Percentiles rank a stretch among this genome's conserved stretches.
Conservation (phyloP, 2,888 invertebrate species). For the Autographa gamma region DNA sequence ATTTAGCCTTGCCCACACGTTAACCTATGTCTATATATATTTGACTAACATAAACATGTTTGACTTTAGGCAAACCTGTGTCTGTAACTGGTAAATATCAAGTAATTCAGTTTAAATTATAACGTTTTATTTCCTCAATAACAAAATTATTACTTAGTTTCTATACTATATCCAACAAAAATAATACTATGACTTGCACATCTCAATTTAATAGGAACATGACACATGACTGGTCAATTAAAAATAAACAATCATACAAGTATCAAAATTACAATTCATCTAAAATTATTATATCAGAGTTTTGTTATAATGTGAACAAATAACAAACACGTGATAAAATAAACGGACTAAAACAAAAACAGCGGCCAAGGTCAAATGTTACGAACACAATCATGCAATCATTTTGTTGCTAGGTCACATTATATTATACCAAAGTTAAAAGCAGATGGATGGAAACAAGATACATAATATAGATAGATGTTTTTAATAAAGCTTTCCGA, state of each 20-base stretch:
- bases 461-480: too few species aligned
- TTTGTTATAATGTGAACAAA: neutral
- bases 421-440: neutral
- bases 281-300: neutral
- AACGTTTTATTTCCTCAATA: too few species aligned
- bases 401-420: neutral
- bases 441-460: neutral
- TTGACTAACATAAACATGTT: neutral
- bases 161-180: neutral
- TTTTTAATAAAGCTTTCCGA: too few species aligned
- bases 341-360: slow-evolving; percentile 7
- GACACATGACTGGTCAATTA: neutral
- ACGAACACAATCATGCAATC: slow-evolving; percentile 29
- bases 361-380: slow-evolving; percentile 30
- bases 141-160: too few species aligned
- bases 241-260: neutral
- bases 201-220: neutral
- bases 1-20: neutral
- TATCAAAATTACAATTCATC: neutral
- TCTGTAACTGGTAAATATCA: too few species aligned
- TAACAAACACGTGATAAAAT: neutral
- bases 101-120: too few species aligned
- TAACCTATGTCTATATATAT: neutral
- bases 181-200: neutral
- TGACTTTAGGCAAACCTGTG: too few species aligned